These are phyloP conservation scores for Porites lutea DNA, from an alignment of 64 coral and sea anemone genomes.

Conservation along the genomic window DNA sequence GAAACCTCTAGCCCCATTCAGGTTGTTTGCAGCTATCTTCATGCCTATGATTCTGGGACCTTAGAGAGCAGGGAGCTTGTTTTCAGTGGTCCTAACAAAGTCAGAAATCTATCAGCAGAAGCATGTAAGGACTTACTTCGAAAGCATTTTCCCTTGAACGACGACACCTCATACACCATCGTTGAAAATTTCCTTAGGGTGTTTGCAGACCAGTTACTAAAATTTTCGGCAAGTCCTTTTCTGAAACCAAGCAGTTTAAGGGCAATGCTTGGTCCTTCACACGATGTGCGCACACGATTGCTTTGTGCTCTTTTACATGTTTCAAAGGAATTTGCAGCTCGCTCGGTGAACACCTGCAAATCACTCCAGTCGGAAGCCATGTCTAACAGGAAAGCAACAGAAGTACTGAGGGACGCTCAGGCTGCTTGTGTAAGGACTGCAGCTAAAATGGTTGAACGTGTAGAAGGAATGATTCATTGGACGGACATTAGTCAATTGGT, in stretches of 20 bases:
- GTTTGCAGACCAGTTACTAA: conserved; percentile 79
- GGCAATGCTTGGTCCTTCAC: conserved; percentile 44
- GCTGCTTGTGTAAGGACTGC: conserved; percentile 24
- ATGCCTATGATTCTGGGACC: conserved; percentile 62
- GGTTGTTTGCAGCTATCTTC: conserved; percentile 90
- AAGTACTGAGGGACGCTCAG: conserved; percentile 40
- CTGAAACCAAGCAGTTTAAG: conserved; percentile 74
- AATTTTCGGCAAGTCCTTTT: conserved; percentile 83
- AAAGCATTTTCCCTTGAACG: conserved; percentile 68
- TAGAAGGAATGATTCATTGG: conserved; percentile 91
- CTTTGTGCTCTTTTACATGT: conserved; percentile 74
- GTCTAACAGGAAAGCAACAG: conserved; percentile 21
- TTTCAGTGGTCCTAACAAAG: background rate
- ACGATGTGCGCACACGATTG: conserved; percentile 71
- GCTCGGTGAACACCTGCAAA: conserved; percentile 69
- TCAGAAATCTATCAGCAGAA: conserved; percentile 6
- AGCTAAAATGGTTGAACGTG: conserved; percentile 75
- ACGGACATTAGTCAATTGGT: conserved; percentile 75
- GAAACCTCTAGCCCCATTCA: conserved; percentile 63
- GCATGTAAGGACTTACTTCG: conserved; percentile 40
- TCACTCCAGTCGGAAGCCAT: conserved; percentile 54
- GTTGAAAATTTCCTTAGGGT: conserved; percentile 73
- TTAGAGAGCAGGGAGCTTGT: conserved; percentile 63
- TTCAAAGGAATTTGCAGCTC: conserved; percentile 79
- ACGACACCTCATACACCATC: conserved; percentile 66